phyloP scores from a whole-genome alignment of 2,888 invertebrate species.

The Lasioglossum lativentre region DNA sequence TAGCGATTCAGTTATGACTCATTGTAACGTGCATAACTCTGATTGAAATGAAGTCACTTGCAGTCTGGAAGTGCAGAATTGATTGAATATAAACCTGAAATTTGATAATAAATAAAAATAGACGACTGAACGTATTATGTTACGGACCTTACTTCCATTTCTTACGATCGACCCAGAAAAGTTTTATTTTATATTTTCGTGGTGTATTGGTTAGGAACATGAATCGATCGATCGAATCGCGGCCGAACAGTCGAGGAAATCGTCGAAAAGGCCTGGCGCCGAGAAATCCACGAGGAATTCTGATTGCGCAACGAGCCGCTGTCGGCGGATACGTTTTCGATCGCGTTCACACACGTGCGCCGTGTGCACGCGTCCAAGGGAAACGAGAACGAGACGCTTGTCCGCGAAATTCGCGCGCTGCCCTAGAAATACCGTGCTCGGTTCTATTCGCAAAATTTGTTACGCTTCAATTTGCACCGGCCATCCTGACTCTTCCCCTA shows the following conservation, averaged over 20 bases:
- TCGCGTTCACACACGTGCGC: slow-evolving; percentile 3
- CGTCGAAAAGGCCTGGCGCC: slow-evolving; percentile 16
- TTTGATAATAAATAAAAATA: too few species aligned
- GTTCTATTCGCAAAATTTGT: neutral
- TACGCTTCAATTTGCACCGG: neutral
- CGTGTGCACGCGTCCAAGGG: slow-evolving; percentile 8
- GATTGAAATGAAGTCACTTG: too few species aligned
- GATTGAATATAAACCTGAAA: too few species aligned
- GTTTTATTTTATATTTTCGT: neutral
- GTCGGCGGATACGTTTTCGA: slow-evolving; percentile 31
- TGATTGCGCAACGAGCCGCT: slow-evolving; percentile 31
- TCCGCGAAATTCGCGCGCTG: neutral
- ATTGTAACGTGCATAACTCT: too few species aligned
- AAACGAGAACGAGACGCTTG: slow-evolving; percentile 13
- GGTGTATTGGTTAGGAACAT: neutral
- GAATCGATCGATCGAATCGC: neutral
- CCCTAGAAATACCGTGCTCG: slow-evolving; percentile 3
- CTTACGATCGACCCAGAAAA: neutral
- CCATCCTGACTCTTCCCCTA: neutral
- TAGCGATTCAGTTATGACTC: too few species aligned
- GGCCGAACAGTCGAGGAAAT: neutral
- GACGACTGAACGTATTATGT: too few species aligned
- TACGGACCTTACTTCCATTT: neutral
- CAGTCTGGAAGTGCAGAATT: too few species aligned
- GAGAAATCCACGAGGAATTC: slow-evolving; percentile 34